Percentiles rank a stretch among this genome's conserved stretches.
These are phyloP conservation scores for Brachypteracias leptosomus DNA, from an alignment of 2,113 vertebrate genomes.

Conservation along the genomic window DNA sequence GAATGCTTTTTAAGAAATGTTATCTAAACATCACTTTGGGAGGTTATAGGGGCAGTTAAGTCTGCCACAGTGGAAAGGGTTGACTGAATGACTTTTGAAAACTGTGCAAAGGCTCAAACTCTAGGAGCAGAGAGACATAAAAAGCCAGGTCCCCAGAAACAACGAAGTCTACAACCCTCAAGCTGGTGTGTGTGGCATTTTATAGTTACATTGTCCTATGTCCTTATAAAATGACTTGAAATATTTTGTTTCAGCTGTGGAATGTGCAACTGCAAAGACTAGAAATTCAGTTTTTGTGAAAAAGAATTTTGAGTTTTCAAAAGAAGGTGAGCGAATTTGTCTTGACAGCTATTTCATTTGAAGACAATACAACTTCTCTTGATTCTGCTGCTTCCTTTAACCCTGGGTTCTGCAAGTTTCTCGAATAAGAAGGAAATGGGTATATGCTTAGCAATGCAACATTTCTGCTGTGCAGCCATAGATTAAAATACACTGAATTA, in stretches of 20 bases:
- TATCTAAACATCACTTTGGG: neutral
- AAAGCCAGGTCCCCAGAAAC: neutral
- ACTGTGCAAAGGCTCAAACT: neutral
- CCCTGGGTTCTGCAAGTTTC: neutral
- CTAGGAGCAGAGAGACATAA: neutral
- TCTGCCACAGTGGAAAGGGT: neutral
- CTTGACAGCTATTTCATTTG: neutral
- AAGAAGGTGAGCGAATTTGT: neutral
- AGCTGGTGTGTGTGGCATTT: neutral
- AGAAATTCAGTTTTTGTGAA: neutral
- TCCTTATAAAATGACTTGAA: neutral
- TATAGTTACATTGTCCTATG: neutral
- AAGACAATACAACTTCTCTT: neutral
- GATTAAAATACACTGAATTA: neutral
- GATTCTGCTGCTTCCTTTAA: neutral
- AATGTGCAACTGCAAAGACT: neutral
- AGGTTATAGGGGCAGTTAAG: neutral
- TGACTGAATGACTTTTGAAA: neutral
- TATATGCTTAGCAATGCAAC: neutral
- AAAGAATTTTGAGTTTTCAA: neutral
- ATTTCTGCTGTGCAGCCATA: neutral
- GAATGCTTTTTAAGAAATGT: neutral
- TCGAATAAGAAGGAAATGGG: neutral
- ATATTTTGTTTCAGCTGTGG: neutral
- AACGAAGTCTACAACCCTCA: neutral